Base-by-base conservation (phyloP, 1,140 invertebrate species). In the Laodelphax striatellus region DNA sequence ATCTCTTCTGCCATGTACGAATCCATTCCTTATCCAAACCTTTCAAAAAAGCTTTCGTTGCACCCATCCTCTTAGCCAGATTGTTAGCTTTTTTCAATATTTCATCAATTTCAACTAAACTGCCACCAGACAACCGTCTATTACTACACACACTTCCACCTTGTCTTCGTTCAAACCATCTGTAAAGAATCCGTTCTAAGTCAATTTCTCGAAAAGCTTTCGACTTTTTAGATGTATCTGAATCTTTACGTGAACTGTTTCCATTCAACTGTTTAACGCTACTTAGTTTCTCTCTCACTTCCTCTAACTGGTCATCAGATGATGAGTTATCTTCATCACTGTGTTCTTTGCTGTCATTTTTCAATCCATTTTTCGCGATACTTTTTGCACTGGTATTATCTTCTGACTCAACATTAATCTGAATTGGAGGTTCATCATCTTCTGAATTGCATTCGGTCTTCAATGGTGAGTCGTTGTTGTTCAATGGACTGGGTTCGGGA, bases 111-210 rank as follows among this genome's bases (percentile, higher is more conserved):
- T 50, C 16, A 22, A 50, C 46, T 9, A 17, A 6, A 17, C 46
- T 50, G 14, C 46, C 46, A 50, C 46, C 46, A 19, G 46, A 50
- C 6, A 50, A 14, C 21, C 21, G 6, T 50, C 21, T 50, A 19
- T 17, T 50, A 50, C 21, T 22, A 50, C 16, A 17, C 3, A 50
- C 46, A 50, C 46, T 50, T 16, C 46, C 44, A 2, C 46, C 44
- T 31, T 53, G 58, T 28, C 62, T 61, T 17, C 66, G 58, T 21
- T 66, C 64, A 60, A 64, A 68, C 67, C 68, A 70, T 11, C 67
- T 64, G 55, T 64, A 67, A 50, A 70, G 54, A 9, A 63, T 63
- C 11, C 68, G 53, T 34, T 69, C 68, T 14, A 69, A 52, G 52
- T 65, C 65, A n/a, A 60, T 46, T 24, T 68, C 67, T 34, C 60